Evolutionary conservation across 2,888 invertebrate species (phyloP), one percentile per base, ranked within the genome.

Genomic region (Tolmerus cingulatus): DNA sequence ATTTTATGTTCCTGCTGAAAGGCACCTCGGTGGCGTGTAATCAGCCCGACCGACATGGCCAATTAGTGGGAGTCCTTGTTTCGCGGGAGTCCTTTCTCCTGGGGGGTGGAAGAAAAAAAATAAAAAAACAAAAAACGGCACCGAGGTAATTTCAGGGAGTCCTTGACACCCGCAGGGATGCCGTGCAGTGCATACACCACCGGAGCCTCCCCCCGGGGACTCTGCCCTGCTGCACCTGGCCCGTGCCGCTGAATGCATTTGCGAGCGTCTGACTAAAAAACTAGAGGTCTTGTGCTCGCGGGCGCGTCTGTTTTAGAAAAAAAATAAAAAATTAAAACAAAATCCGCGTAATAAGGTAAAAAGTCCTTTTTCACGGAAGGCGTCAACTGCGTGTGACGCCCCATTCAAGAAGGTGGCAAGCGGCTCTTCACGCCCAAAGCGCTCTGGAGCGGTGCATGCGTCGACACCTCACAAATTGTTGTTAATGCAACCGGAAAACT

Each of bases 381-480:
- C 37, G 34, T 76, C 76, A 79, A 79, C 46, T 79, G 57, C 82
- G 55, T 82, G 57, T 51, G 66, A 57, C 34, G 82, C 57, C 66
- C 57, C 82, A 82, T 55, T 82, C 82, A 66, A 37, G 16, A 82
- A 66, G 66, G 82, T 82, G 82, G 55, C 82, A 40, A 66, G 27
- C 57, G 57, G 57, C 34, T 34, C 57, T 37, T 57, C 66, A 66
- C 66, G 66, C 57, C 46, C 46, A 30, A 57, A 88, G 43, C 43
- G 87, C 86, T 81, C 34, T 82, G 79, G 87, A 87, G 55, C 87
- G 86, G 34, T 87, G 85, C 87, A 88, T 88, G 87, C 88, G 82
- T 87, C 87, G 46, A 87, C 88, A 88, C 88, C 88, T 88, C 87
- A 57, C 76, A 87, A 88, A 88, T 86, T 87, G 88, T 88, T 87